Conservation (phyloP, 2,888 invertebrate species). For the Cryptocephalus primarius region DNA sequence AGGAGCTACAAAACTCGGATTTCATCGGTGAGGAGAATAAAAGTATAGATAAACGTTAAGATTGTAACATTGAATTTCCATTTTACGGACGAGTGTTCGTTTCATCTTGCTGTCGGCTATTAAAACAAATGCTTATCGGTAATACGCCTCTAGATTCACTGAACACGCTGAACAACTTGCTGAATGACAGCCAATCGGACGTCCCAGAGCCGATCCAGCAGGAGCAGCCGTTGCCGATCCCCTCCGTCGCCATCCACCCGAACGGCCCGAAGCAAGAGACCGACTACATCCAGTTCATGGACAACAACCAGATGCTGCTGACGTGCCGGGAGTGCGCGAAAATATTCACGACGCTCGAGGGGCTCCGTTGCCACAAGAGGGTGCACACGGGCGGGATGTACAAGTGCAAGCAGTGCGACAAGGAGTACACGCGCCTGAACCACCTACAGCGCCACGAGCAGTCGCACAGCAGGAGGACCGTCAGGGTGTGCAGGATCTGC, state of each 20-base stretch:
- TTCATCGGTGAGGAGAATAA: conserved; percentile 19
- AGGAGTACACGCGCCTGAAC: conserved; percentile 31
- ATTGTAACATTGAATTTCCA: too few relatives aligned
- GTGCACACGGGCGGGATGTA: conserved; percentile 31
- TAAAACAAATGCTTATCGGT: too few relatives aligned
- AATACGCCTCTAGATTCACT: conserved; percentile 15
- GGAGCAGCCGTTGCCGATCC: conserved; percentile 5
- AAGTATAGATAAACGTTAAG: too few relatives aligned
- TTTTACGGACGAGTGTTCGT: too few relatives aligned
- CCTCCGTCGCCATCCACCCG: not conserved
- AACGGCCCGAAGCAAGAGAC: conserved; percentile 13
- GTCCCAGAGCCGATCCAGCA: conserved; percentile 1
- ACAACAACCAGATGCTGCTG: conserved; percentile 31
- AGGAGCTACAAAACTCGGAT: conserved; percentile 25
- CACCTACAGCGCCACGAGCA: conserved; percentile 34
- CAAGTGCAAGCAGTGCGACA: conserved; percentile 34
- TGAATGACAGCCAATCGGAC: conserved; percentile 5
- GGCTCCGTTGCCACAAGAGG: conserved; percentile 26
- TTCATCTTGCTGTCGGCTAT: too few relatives aligned
- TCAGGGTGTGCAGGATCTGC: conserved; percentile 36
- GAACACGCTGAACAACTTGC: conserved; percentile 17
- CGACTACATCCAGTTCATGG: conserved; percentile 33
- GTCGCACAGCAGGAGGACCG: conserved; percentile 30
- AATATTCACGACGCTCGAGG: conserved; percentile 32
- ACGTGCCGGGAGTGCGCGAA: conserved; percentile 33